These are phyloP conservation scores for Vespertilio murinus DNA, from an alignment of 2,797 vertebrate species.

Conservation along the genomic window DNA sequence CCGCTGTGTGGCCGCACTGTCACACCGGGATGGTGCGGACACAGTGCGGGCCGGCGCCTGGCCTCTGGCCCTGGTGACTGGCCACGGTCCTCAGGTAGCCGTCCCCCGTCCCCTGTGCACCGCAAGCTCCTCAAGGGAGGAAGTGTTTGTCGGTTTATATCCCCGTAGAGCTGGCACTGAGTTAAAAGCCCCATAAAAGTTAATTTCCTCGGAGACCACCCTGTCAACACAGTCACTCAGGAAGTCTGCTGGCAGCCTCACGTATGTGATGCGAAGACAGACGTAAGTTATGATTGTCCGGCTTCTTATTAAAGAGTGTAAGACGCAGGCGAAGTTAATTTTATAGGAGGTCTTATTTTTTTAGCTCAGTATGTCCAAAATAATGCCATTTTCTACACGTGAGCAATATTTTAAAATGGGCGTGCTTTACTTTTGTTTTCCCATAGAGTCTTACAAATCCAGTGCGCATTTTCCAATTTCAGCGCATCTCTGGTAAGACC, in stretches of 20 bases:
- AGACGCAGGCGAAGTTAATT: background rate
- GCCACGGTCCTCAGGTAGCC: background rate
- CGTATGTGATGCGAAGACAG: background rate
- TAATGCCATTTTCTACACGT: background rate
- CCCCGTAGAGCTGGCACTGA: background rate
- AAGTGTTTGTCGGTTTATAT: background rate
- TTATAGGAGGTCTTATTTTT: background rate
- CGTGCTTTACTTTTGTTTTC: background rate
- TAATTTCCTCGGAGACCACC: background rate
- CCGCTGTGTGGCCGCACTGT: background rate
- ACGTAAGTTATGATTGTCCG: background rate
- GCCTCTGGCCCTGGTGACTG: background rate
- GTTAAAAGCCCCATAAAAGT: background rate
- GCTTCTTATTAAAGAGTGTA: background rate
- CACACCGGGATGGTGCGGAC: background rate
- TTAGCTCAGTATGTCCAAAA: background rate
- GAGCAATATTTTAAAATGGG: background rate
- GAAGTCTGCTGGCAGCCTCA: background rate
- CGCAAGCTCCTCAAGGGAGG: background rate
- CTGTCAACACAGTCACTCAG: background rate
- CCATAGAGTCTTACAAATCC: background rate
- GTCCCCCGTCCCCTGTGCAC: background rate
- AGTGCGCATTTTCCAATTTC: background rate
- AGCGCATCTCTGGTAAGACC: background rate
- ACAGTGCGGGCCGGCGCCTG: background rate